phyloP scores from a whole-genome alignment of 1,140 invertebrate species.

The Calliphora vicina region DNA sequence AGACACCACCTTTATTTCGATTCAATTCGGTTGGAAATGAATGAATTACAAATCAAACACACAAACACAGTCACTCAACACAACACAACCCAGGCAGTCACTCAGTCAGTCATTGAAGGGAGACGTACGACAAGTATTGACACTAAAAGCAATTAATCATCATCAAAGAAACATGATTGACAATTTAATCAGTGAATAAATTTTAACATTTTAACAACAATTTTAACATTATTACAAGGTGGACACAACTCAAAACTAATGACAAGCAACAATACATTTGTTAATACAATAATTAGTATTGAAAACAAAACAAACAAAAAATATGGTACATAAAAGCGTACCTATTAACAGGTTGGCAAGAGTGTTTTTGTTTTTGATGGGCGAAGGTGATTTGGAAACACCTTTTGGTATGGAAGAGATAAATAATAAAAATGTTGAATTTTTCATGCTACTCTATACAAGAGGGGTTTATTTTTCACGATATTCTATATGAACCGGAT shows the following conservation, averaged over 20 bases:
- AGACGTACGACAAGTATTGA: not conserved
- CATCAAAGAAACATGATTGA: slow-evolving; percentile 4
- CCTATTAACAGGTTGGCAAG: not conserved
- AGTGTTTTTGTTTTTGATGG: not conserved
- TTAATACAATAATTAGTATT: not conserved
- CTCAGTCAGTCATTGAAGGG: not conserved
- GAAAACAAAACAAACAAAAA: not conserved
- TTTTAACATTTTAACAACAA: not conserved
- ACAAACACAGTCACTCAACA: not conserved
- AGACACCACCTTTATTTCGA: slow-evolving; percentile 40
- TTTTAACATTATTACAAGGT: not conserved
- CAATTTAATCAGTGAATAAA: slow-evolving; percentile 17
- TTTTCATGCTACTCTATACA: no score
- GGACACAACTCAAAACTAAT: not conserved
- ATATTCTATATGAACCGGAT: no score
- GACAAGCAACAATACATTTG: not conserved
- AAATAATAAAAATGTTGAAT: no score
- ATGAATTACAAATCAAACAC: not conserved
- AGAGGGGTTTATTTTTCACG: no score
- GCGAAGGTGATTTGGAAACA: no score
- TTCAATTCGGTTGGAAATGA: not conserved
- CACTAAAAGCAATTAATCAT: slow-evolving; percentile 16
- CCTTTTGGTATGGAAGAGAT: no score
- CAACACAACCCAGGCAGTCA: not conserved
- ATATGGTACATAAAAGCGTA: not conserved